Percentiles rank a stretch among this genome's conserved stretches.
Evolutionary conservation across 2,888 invertebrate genomes (phyloP).

Genomic region (Leptopilina myrica): DNA sequence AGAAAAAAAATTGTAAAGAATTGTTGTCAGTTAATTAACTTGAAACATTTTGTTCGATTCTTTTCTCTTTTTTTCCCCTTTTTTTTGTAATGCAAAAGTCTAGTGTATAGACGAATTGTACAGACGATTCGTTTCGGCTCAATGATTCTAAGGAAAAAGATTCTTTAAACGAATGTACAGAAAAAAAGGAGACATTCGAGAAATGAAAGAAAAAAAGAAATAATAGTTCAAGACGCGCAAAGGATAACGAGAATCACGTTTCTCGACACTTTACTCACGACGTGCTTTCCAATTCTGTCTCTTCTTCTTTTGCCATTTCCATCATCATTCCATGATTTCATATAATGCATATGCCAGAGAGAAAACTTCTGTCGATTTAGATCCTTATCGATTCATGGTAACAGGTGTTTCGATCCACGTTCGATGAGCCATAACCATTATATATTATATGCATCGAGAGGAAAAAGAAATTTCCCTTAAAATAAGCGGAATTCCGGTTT

Average conservation of each 20-base stretch:
- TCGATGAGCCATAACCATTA: not conserved
- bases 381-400: slow-evolving; percentile 27
- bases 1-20: too few species aligned
- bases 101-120: not conserved
- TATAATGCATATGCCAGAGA: not conserved
- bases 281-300: slow-evolving; percentile 31
- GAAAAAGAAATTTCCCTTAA: not conserved
- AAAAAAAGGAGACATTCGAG: slow-evolving; percentile 33
- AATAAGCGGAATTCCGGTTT: too few species aligned
- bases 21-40: too few species aligned
- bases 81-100: not conserved
- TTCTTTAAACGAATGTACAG: slow-evolving; percentile 1
- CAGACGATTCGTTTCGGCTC: slow-evolving; percentile 8
- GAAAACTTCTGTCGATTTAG: slow-evolving; percentile 24
- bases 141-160: slow-evolving; percentile 12
- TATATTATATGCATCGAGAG: not conserved
- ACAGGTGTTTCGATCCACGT: slow-evolving; percentile 30
- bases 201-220: slow-evolving; percentile 15
- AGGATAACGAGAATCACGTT: slow-evolving; percentile 31
- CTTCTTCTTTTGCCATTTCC: slow-evolving; percentile 3
- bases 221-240: not conserved
- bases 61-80: too few species aligned
- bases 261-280: slow-evolving; percentile 32
- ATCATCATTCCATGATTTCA: slow-evolving; percentile 6
- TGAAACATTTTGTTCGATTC: too few species aligned